Evolutionary conservation across 1,140 invertebrate species (phyloP).

Genomic region (Drosophila tsacasi): DNA sequence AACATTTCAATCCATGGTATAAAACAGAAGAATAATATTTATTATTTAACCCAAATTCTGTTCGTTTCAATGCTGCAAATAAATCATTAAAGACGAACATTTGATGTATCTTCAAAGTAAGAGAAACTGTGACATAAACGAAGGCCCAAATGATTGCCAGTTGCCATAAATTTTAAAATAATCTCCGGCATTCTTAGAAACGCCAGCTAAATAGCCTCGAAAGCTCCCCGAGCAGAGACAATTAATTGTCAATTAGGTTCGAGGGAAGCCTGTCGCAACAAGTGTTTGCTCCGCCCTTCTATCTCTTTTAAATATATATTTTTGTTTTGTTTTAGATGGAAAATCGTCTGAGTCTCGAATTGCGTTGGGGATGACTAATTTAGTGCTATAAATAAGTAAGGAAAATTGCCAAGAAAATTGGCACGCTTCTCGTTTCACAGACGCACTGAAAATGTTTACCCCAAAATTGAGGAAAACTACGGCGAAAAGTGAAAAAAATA

Average conservation of each 20-base stretch:
- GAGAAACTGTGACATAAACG: slow-evolving; percentile 39
- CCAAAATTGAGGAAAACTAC: slow-evolving; percentile 37
- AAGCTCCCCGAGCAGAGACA: slow-evolving; percentile 25
- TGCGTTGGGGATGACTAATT: slow-evolving; percentile 66
- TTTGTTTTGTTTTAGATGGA: slow-evolving; percentile 27
- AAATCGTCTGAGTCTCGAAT: slow-evolving; percentile 39
- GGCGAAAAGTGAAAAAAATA: slow-evolving; percentile 21
- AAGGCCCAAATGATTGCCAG: slow-evolving; percentile 40
- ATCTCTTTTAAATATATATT: slow-evolving; percentile 21
- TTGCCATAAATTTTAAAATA: slow-evolving; percentile 43
- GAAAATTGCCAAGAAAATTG: slow-evolving; percentile 77
- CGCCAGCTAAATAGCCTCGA: slow-evolving; percentile 35
- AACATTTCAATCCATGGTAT: slow-evolving; percentile 10
- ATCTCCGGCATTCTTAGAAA: slow-evolving; percentile 24
- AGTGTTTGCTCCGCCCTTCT: slow-evolving; percentile 60
- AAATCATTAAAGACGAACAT: slow-evolving; percentile 37
- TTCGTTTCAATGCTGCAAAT: slow-evolving; percentile 27
- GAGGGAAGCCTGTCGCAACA: slow-evolving; percentile 58
- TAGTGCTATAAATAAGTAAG: slow-evolving; percentile 64
- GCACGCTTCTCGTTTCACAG: slow-evolving; percentile 71
- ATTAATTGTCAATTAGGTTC: slow-evolving; percentile 72
- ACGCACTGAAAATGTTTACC: slow-evolving; percentile 22
- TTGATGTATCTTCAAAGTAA: slow-evolving; percentile 19
- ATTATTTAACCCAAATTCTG: slow-evolving; percentile 68
- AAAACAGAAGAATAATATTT: slow-evolving; percentile 41